Base-by-base conservation (phyloP, 2,797 vertebrate species). In the Masticophis lateralis region DNA sequence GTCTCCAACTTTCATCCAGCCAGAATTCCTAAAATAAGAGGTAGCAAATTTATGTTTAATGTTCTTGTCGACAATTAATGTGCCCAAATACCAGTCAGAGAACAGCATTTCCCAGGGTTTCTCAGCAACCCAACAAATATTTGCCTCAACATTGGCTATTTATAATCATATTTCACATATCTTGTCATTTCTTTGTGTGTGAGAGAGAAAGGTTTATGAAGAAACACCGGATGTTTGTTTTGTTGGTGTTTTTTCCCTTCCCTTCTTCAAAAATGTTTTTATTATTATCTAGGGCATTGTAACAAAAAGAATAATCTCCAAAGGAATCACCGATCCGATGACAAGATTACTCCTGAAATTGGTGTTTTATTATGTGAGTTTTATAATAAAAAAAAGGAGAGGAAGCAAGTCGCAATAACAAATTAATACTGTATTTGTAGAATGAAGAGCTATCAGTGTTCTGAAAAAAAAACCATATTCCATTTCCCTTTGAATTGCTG, bases 121-220 rank as follows among this genome's bases (percentile, higher is more conserved):
- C 95, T 94, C 90, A 20, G 96, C 94, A 96, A 96, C 43, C 0
- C 0, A 16, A 86, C 94, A 94, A 94, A 94, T 94, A 95, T 96
- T 95, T 95, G 93, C 92, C 93, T 74, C 92, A 87, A 32, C 37
- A 61, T 92, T 93, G 57, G 87, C 47, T 89, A 69, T 90, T 93
- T 87, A 88, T 51, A 92, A 92, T 94, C 86, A 11, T 6, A 37
- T 93, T 47, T 92, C 90, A 92, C 63, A 18, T 69, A 51, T 94
- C 43, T 51, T 53, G 16, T 20, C 7, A 22, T 66, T 87, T 69
- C 61, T 86, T 69, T 61, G 63, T 32, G 20, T 5, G 20, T 2
- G 74, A 12, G 20, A 12, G 74, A 83, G 1, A 47, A 25, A 83
- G 74, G 9, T 2, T 79, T 22, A 47, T 47, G 32, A 51, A 43